A percentile compares a stretch with the other conserved stretches of the same genome.
phyloP scores from a whole-genome alignment of 2,888 invertebrate genomes.

The Gnatocerus cornutus region DNA sequence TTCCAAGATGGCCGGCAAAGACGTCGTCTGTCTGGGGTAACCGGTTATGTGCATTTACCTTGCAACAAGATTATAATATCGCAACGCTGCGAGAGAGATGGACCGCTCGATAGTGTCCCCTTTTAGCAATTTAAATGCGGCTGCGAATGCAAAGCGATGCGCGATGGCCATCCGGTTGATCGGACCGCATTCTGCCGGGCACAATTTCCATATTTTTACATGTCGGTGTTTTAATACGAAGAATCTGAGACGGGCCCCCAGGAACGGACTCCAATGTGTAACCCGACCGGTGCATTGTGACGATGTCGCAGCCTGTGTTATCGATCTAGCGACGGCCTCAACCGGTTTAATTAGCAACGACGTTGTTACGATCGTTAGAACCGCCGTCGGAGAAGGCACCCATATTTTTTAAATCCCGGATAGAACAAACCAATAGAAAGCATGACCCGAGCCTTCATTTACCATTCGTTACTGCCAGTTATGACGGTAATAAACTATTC shows the following conservation, averaged over 20 bases:
- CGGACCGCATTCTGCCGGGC: constrained; percentile 64
- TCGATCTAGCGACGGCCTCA: constrained; percentile 56
- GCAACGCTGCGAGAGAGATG: constrained; percentile 66
- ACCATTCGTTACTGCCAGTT: not conserved
- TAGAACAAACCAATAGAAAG: constrained; percentile 3
- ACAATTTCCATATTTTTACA: constrained; percentile 67
- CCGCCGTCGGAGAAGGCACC: constrained; percentile 30
- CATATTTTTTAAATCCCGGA: constrained; percentile 20
- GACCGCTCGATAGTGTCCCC: constrained; percentile 69
- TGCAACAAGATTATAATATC: constrained; percentile 71
- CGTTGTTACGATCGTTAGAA: constrained; percentile 44
- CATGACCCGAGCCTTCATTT: not conserved
- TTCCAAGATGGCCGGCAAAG: constrained; percentile 68
- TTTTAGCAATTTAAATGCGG: constrained; percentile 72
- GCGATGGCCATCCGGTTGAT: constrained; percentile 62
- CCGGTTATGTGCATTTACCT: constrained; percentile 71
- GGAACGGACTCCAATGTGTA: constrained; percentile 52
- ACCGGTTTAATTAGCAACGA: constrained; percentile 50
- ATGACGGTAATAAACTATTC: not conserved
- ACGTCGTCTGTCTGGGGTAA: constrained; percentile 65
- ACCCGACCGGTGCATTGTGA: constrained; percentile 62
- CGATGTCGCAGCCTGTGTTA: constrained; percentile 62
- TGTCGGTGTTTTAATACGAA: constrained; percentile 60
- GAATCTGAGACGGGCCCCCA: constrained; percentile 54
- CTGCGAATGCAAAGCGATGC: constrained; percentile 70